Evolutionary conservation across 2,888 invertebrate species (phyloP).

Genomic region (Notodonta dromedarius): DNA sequence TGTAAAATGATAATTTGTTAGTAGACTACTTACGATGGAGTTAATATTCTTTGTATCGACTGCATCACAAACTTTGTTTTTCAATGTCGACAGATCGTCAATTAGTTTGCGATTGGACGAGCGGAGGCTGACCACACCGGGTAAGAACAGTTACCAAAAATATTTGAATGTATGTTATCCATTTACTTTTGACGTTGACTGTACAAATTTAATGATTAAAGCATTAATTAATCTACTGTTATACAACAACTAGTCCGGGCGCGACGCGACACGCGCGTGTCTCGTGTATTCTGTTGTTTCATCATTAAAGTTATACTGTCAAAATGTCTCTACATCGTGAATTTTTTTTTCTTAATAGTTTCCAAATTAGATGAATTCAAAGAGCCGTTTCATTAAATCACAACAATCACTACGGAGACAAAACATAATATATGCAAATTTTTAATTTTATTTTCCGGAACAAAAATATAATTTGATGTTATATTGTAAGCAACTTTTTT

Average conservation of each 20-base stretch:
- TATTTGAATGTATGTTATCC: neutral
- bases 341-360: too few species aligned
- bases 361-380: neutral
- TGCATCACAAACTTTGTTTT: conserved; percentile 4
- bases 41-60: neutral
- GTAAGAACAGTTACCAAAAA: neutral
- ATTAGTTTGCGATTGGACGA: conserved; percentile 1
- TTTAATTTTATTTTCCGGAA: conserved; percentile 1
- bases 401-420: too few species aligned
- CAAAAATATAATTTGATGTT: conserved; percentile 1
- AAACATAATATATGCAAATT: neutral
- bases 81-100: conserved; percentile 2
- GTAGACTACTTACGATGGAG: conserved; percentile 1
- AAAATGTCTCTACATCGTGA: too few species aligned
- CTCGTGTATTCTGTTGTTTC: neutral
- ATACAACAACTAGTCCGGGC: conserved; percentile 53
- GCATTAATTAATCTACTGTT: conserved; percentile 60
- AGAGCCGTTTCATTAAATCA: too few species aligned
- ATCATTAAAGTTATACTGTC: neutral
- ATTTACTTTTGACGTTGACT: neutral
- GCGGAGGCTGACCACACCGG: neutral
- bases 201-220: conserved; percentile 49
- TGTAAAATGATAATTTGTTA: neutral
- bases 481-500: neutral
- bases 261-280: conserved; percentile 9